Percentiles rank a stretch among this genome's conserved stretches.
phyloP scores from a whole-genome alignment of 2,113 vertebrate species.

The Melanocharis versteri region DNA sequence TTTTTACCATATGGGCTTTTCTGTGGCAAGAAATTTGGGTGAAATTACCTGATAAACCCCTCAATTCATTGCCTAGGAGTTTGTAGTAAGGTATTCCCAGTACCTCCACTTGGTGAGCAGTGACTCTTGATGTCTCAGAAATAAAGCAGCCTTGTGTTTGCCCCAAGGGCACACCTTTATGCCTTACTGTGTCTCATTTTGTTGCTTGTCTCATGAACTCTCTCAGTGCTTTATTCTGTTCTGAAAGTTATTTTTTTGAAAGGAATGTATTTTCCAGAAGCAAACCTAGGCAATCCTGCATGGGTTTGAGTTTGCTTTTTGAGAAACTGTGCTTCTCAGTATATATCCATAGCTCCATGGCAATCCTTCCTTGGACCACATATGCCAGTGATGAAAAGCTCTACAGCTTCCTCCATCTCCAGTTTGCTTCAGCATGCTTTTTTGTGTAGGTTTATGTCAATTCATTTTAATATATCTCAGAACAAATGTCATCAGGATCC shows the following conservation, averaged over 20 bases:
- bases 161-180: not conserved
- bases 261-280: not conserved
- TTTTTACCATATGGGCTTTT: not conserved
- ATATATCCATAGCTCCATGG: not conserved
- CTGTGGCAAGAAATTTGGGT: not conserved
- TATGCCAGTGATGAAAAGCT: not conserved
- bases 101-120: rapidly evolving
- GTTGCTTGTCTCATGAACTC: not conserved
- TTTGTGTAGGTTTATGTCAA: not conserved
- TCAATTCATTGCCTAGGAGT: not conserved
- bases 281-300: not conserved
- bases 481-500: slow-evolving; percentile 40
- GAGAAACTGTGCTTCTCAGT: not conserved
- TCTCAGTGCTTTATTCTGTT: not conserved
- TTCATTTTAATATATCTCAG: slow-evolving; percentile 36
- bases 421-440: not conserved
- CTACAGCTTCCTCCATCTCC: not conserved
- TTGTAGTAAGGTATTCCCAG: not conserved
- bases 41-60: not conserved
- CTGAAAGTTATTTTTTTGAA: not conserved
- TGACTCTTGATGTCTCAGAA: not conserved
- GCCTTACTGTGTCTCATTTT: not conserved
- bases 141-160: not conserved
- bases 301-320: not conserved
- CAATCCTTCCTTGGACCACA: not conserved